Evolutionary conservation across 2,888 invertebrate species (phyloP).

Genomic region (Autographa pulchrina): DNA sequence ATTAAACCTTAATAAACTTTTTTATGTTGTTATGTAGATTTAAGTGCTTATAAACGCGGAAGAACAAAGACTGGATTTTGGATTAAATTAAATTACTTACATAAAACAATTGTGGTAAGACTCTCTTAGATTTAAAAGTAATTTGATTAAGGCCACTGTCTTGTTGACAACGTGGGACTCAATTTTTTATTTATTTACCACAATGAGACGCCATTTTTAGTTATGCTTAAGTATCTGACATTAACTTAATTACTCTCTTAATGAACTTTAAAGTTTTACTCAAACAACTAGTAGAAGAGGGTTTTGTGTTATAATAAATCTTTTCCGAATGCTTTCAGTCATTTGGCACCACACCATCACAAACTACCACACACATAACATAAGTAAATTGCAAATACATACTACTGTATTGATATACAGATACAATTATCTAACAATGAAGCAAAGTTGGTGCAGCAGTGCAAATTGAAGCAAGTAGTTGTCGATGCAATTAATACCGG

Average conservation of each 20-base stretch:
- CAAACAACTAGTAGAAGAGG: too few species aligned
- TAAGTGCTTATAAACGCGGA: not conserved
- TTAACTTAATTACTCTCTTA: too few species aligned
- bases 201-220: not conserved
- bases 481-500: constrained; percentile 1
- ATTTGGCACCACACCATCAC: not conserved
- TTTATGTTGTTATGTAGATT: constrained; percentile 20
- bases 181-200: not conserved
- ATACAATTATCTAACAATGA: not conserved
- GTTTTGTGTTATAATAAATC: not conserved
- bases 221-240: not conserved
- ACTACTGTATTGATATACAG: not conserved
- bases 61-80: constrained; percentile 12
- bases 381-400: not conserved
- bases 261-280: too few species aligned
- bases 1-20: constrained; percentile 39
- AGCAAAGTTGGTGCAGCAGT: not conserved
- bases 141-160: not conserved
- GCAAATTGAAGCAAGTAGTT: constrained; percentile 11
- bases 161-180: not conserved
- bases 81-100: constrained; percentile 5
- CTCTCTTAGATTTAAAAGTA: constrained; percentile 1
- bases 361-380: too few species aligned
- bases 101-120: not conserved
- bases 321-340: not conserved